phyloP scores from a whole-genome alignment of 2,113 vertebrate genomes.

The Heterotis niloticus region DNA sequence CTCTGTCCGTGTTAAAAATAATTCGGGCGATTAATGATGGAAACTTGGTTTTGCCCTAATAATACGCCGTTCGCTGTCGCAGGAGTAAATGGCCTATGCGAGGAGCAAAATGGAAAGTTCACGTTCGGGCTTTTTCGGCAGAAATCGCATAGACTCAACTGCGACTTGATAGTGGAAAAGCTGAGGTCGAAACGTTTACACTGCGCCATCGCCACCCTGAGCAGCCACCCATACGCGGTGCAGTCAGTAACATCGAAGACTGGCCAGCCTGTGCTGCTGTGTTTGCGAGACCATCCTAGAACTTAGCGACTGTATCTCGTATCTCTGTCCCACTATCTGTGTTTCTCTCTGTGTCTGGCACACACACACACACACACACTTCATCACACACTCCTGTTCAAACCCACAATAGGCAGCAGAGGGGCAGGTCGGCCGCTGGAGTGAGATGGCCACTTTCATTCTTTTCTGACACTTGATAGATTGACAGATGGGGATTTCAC shows the following conservation, averaged over 20 bases:
- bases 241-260: no score
- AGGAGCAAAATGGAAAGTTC: constrained; percentile 9
- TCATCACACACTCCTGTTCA: no score
- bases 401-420: background rate
- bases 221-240: no score
- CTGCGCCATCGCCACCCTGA: no score
- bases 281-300: no score
- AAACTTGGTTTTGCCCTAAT: background rate
- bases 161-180: background rate
- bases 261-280: no score
- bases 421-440: background rate
- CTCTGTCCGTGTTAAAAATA: background rate
- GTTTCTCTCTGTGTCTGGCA: background rate
- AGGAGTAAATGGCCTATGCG: background rate
- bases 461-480: background rate
- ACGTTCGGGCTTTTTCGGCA: background rate
- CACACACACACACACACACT: background rate
- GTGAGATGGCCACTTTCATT: background rate
- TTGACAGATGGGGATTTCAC: background rate
- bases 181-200: background rate
- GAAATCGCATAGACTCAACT: background rate
- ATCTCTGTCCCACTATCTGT: background rate
- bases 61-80: background rate
- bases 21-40: background rate
- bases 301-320: no score